Base-by-base conservation (phyloP, 2,797 vertebrate species). In the Lindbergichthys nudifrons region DNA sequence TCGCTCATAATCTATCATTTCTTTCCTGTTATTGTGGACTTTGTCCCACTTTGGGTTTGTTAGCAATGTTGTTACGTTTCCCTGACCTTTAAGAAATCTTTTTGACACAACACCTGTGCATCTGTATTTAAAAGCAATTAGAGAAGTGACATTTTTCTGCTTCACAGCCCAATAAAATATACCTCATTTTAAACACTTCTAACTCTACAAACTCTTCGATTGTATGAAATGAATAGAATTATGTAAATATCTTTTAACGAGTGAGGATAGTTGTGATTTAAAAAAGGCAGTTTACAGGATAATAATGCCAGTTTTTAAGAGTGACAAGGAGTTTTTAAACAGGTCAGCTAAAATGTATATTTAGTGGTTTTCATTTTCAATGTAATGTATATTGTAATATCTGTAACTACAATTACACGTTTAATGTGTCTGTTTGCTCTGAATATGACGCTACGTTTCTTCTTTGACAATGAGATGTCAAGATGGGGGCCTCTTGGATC, bases 401-500 rank as follows among this genome's bases (percentile, higher is more conserved):
- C 14, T 43, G 32, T 23, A 26, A 36, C 2, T 3, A 46, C 0
- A 0, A 2, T 54, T 65, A 1, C 26, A 42, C 59, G 58, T 64
- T 15, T 26, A 36, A 5, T 32, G 3, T 52, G 2, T 53, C 39
- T 0, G 1, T 19, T 50, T 23, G 47, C 18, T 8, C 30, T 76
- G 30, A 69, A 73, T 54, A 32, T 54, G 51, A 54, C 39, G 36
- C 10, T 36, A 0, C 4, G 63, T 59, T 68, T 62, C 57, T 52
- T 70, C 58, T 77, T n/a, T n/a, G 12, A 15, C 53, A 14, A 14
- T 67, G 45, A 79, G 26, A 41, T 62, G 32, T 36, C 32, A 2
- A 43, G 16, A 54, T 14, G 16, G 6, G 52, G 74, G 76, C 75
- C 66, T 41, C 80, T 42, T 84, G 79, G 76, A 90, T 84, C 81